Percentiles rank a stretch among this genome's conserved stretches.
These are phyloP conservation scores for Rotaria sp. DNA, from an alignment of 2,888 invertebrate species.

Conservation along the genomic window DNA sequence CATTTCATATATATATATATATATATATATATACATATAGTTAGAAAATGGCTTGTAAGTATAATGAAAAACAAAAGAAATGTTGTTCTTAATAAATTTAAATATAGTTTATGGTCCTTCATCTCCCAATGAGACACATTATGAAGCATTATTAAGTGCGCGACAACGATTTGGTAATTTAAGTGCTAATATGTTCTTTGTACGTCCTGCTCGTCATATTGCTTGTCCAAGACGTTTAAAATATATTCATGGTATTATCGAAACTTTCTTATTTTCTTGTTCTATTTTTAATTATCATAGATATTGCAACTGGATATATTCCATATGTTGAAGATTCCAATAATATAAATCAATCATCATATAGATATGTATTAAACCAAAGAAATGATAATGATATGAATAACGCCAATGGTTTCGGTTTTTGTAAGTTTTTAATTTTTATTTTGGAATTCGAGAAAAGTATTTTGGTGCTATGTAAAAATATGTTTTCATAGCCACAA, in stretches of 20 bases:
- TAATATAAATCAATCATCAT: neutral
- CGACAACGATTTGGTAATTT: neutral
- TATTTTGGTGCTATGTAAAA: too few species aligned
- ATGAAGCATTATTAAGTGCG: neutral
- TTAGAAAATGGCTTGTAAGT: neutral
- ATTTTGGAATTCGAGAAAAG: neutral
- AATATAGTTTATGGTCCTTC: neutral
- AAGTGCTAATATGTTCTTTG: slow-evolving; percentile 23
- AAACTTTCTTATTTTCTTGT: too few species aligned
- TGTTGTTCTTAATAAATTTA: neutral
- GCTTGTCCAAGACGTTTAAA: slow-evolving; percentile 19
- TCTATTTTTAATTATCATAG: neutral
- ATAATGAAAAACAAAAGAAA: neutral
- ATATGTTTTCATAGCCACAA: too few species aligned
- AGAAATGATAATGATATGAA: neutral
- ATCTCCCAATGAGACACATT: neutral
- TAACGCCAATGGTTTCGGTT: neutral
- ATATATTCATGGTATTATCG: neutral
- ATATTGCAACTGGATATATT: neutral
- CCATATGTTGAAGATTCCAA: neutral
- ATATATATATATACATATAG: neutral
- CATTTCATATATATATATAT: neutral
- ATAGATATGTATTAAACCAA: neutral
- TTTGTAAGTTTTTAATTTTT: neutral
- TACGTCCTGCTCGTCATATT: neutral